Evolutionary conservation across 2,797 vertebrate species (phyloP).

Genomic region (Dipus sagitta): DNA sequence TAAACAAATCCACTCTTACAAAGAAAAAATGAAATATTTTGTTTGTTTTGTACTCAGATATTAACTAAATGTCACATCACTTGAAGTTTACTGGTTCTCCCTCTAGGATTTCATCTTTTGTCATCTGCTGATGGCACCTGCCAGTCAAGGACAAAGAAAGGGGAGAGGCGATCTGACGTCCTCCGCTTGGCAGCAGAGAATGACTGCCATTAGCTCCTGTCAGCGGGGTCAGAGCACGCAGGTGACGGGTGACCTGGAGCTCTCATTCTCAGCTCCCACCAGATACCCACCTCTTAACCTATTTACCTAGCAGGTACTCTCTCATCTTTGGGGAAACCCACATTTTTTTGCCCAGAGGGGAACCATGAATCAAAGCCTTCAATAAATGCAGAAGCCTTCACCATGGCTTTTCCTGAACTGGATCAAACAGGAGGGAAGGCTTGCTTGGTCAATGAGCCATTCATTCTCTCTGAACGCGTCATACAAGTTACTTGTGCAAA

Average conservation of each 20-base stretch:
- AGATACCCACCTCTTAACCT: neutral
- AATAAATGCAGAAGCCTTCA: neutral
- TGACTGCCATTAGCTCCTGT: constrained; percentile 29
- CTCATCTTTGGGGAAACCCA: constrained; percentile 39
- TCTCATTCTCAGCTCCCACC: neutral
- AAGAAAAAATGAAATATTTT: neutral
- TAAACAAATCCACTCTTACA: neutral
- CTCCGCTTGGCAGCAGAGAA: neutral
- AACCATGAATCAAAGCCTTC: neutral
- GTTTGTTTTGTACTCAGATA: neutral
- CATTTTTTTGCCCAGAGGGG: constrained; percentile 33
- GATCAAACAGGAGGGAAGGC: neutral
- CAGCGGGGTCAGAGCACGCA: neutral
- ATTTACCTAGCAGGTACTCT: constrained; percentile 12
- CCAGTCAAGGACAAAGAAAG: constrained; percentile 54
- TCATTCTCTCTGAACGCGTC: neutral
- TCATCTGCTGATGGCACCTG: constrained; percentile 29
- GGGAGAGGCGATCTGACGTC: neutral
- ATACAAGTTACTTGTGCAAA: neutral
- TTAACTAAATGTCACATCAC: neutral
- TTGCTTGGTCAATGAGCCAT: neutral
- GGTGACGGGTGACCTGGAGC: neutral
- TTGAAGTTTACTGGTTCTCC: neutral
- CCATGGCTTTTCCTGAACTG: neutral
- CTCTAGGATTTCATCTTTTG: constrained; percentile 22